These are phyloP conservation scores for Xanthia icteritia DNA, from an alignment of 2,888 invertebrate genomes.

Conservation along the genomic window DNA sequence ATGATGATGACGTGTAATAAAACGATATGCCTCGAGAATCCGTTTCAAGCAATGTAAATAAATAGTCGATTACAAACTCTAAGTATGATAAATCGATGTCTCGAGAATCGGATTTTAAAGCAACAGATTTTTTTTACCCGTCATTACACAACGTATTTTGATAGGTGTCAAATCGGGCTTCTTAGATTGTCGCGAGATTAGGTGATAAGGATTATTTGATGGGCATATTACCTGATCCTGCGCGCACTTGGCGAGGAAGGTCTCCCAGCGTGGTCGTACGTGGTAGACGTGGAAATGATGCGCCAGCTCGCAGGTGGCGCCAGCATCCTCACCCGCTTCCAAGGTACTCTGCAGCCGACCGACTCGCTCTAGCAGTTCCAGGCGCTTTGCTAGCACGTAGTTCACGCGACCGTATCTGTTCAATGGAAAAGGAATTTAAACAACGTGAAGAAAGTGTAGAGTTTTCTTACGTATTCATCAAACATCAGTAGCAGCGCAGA, in stretches of 20 bases:
- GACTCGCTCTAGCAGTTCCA: conserved; percentile 97
- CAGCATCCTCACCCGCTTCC: conserved; percentile 96
- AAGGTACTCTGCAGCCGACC: conserved; percentile 96
- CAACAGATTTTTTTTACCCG: too few species aligned
- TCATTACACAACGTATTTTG: too few species aligned
- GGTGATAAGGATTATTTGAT: background rate
- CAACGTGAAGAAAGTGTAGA: background rate
- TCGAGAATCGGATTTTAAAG: too few species aligned
- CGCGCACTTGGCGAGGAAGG: conserved; percentile 91
- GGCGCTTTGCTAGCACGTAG: conserved; percentile 98
- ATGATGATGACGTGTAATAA: too few species aligned
- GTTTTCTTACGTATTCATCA: background rate
- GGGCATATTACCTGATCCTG: conserved; percentile 74
- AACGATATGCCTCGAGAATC: too few species aligned
- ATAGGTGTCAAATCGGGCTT: too few species aligned
- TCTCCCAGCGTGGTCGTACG: conserved; percentile 97
- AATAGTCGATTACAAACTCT: too few species aligned
- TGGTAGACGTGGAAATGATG: conserved; percentile 99
- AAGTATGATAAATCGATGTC: too few species aligned
- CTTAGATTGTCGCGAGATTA: too few species aligned
- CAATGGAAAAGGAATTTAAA: background rate
- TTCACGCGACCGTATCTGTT: conserved; percentile 98
- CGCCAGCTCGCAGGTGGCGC: conserved; percentile 99
- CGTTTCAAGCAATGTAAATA: too few species aligned
- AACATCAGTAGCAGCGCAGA: background rate